phyloP scores from a whole-genome alignment of 2,113 vertebrate genomes.

The Paramisgurnus dabryanus region DNA sequence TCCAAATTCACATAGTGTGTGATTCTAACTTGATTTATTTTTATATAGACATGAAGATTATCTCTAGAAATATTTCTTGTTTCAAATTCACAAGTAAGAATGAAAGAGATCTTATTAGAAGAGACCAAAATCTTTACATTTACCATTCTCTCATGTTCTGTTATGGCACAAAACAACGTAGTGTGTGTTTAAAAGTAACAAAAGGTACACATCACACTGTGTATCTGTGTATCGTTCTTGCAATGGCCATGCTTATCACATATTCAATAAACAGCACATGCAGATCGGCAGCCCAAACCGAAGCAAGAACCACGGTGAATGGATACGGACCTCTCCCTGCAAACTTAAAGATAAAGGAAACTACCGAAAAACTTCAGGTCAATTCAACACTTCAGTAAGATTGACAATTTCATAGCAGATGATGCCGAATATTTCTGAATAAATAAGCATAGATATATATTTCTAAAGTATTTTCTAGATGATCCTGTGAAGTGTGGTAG shows the following conservation, averaged over 20 bases:
- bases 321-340: slow-evolving; percentile 1
- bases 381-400: slow-evolving; percentile 14
- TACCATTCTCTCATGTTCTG: neutral
- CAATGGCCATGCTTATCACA: neutral
- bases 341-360: neutral
- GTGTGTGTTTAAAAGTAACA: neutral
- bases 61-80: slow-evolving; percentile 64
- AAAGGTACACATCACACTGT: neutral
- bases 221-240: neutral
- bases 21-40: slow-evolving; percentile 74
- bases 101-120: slow-evolving; percentile 55
- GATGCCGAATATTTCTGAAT: slow-evolving; percentile 28
- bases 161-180: neutral
- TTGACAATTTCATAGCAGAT: slow-evolving; percentile 11
- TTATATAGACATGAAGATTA: slow-evolving; percentile 71
- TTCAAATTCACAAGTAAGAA: slow-evolving; percentile 52
- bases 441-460: slow-evolving; percentile 33
- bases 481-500: slow-evolving; percentile 28
- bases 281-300: neutral
- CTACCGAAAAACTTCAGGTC: slow-evolving; percentile 19
- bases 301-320: neutral
- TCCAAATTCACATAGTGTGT: slow-evolving; percentile 60
- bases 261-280: neutral
- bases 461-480: slow-evolving; percentile 44
- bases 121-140: slow-evolving; percentile 45